phyloP scores from a whole-genome alignment of 1,140 invertebrate species.

The Ceratina calcarata region DNA sequence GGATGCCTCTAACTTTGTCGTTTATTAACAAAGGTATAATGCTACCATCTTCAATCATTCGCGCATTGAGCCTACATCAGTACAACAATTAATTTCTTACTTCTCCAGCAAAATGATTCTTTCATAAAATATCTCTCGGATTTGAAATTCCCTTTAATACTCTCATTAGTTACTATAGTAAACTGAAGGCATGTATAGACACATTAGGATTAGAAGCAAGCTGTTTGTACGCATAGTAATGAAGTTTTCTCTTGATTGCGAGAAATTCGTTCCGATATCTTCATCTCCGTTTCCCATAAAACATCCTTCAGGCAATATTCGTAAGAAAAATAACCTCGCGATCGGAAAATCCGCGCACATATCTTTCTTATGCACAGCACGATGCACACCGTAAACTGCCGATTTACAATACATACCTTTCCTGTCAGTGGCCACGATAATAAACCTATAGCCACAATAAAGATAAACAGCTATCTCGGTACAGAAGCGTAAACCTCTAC shows the following conservation, averaged over 20 bases:
- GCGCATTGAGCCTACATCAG: neutral
- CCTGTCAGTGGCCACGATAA: constrained; percentile 12
- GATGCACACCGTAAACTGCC: neutral
- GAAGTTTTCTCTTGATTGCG: constrained; percentile 1
- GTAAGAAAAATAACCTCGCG: too few relatives aligned
- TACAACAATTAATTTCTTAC: neutral
- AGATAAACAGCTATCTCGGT: constrained; percentile 34
- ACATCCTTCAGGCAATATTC: neutral
- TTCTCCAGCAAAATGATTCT: neutral
- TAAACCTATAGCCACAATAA: constrained; percentile 39
- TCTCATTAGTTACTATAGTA: neutral
- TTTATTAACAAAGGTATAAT: constrained; percentile 43
- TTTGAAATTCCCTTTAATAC: neutral
- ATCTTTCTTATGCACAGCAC: too few relatives aligned
- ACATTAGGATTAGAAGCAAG: neutral
- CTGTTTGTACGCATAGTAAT: constrained; percentile 11
- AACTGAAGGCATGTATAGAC: too few relatives aligned
- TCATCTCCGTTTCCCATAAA: neutral
- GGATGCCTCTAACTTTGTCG: constrained; percentile 24
- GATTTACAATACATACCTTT: neutral
- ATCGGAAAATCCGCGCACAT: neutral
- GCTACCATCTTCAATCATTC: constrained; percentile 37
- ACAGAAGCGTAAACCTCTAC: constrained; percentile 46
- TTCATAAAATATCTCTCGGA: neutral
- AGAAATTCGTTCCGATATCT: neutral